A percentile compares a stretch with the other conserved stretches of the same genome.
These are phyloP conservation scores for Chelmon rostratus DNA, from an alignment of 2,797 vertebrate genomes.

Conservation along the genomic window DNA sequence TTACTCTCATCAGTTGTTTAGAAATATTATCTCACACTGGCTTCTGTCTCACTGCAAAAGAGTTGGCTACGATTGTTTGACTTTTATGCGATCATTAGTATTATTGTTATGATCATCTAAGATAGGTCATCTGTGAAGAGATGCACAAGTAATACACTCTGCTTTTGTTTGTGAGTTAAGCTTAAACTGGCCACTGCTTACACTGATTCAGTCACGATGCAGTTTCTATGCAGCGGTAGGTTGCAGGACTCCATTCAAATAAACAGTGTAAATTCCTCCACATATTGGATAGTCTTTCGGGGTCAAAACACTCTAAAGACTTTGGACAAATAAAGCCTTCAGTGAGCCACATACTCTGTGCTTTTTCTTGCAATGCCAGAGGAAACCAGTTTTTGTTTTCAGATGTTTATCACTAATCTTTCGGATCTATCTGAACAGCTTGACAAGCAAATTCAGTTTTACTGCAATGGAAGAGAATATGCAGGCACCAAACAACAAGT, in stretches of 20 bases:
- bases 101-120: constrained; percentile 22
- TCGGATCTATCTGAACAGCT: constrained; percentile 74
- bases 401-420: constrained; percentile 76
- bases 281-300: constrained; percentile 73
- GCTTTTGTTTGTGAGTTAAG: constrained; percentile 53
- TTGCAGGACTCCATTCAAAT: constrained; percentile 80
- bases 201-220: constrained; percentile 65
- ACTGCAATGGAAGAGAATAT: constrained; percentile 62
- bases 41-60: constrained; percentile 21
- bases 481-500: constrained; percentile 80
- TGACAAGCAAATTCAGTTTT: constrained; percentile 74
- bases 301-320: constrained; percentile 76
- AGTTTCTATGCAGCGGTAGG: constrained; percentile 66
- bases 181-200: constrained; percentile 40
- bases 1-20: constrained; percentile 49
- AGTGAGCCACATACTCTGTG: constrained; percentile 49
- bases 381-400: constrained; percentile 74
- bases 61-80: constrained; percentile 41
- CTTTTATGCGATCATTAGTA: constrained; percentile 21
- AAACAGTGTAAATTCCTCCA: constrained; percentile 81
- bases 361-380: constrained; percentile 67
- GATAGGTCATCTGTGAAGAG: constrained; percentile 47
- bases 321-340: constrained; percentile 79
- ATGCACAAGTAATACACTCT: constrained; percentile 53
- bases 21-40: constrained; percentile 49